Evolutionary conservation across 2,113 vertebrate genomes (phyloP), one percentile per base, ranked within the genome.

Genomic region (Notechis scutatus): DNA sequence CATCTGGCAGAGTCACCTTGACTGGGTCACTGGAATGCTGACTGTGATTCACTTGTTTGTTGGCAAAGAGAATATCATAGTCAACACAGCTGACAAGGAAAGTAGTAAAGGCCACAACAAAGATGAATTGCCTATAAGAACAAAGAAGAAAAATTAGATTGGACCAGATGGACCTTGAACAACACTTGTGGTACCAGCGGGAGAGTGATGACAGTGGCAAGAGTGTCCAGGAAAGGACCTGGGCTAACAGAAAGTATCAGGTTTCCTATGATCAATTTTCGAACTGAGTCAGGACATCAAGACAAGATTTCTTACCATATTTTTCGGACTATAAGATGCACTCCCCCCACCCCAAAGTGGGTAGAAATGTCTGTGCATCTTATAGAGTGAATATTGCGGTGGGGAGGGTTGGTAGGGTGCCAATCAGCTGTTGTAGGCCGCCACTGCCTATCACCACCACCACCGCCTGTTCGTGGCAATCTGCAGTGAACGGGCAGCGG

Each of bases 21-120:
- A 99, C 97, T 0, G 98, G 98, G 42, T 98, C 98, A 0, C 95
- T 97, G 23, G 97, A 96, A 92, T 98, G 98, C 96, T 99, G 98
- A 7, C 98, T 99, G 96, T 99, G 99, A 97, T 99, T 99, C 95
- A 99, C 98, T 90, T 98, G 98, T 98, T 99, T 99, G 98, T 99
- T 99, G 96, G 99, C 99, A 97, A 99, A 99, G 50, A 99, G 98
- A 96, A 99, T 99, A 94, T 99, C 99, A 1, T 99, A 99, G 97
- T 99, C 99, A 90, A 99, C 99, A 20, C 99, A 99, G 97, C 99
- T 99, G 90, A 99, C 98, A 34, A 99, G 98, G 97, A 99, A 99
- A 4, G 99, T 99, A 24, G 99, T 99, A 94, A 99, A 99, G 3
- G 99, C 98, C 93, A 99, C 99, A 95, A 99, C 99, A 95, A 99